Evolutionary conservation across 2,113 vertebrate genomes (phyloP).

Genomic region (Cricetomys ansorgei): DNA sequence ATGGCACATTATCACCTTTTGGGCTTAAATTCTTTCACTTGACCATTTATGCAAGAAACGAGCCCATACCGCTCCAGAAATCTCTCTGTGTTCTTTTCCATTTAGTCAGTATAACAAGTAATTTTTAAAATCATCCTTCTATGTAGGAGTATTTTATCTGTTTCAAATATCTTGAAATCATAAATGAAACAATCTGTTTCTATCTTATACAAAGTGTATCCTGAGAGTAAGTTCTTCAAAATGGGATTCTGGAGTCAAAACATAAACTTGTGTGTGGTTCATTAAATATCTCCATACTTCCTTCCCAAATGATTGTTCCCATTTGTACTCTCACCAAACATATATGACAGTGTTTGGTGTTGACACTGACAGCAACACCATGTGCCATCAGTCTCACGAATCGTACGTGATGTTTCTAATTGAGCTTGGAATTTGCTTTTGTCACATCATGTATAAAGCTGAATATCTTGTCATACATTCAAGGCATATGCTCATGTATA

Average conservation of each 20-base stretch:
- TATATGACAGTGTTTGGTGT: background rate
- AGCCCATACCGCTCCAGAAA: background rate
- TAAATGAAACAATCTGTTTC: background rate
- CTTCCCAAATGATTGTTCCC: background rate
- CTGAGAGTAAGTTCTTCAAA: background rate
- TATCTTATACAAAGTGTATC: background rate
- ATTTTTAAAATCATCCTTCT: background rate
- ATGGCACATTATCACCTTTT: background rate
- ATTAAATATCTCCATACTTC: background rate
- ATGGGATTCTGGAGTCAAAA: background rate
- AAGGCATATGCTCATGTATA: background rate
- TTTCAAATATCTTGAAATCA: background rate
- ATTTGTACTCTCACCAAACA: background rate
- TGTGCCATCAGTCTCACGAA: background rate
- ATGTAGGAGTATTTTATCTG: background rate
- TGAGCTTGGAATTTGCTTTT: slow-evolving; percentile 14
- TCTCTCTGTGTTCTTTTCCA: background rate
- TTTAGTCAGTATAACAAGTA: background rate
- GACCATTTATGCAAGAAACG: background rate
- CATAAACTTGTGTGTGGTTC: background rate
- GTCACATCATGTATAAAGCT: background rate
- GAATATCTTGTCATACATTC: background rate
- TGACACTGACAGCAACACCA: background rate
- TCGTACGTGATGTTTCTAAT: background rate
- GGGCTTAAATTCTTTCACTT: background rate